A percentile compares a stretch with the other conserved stretches of the same genome.
These are phyloP conservation scores for Tridacna gigas DNA, from an alignment of 2,888 invertebrate species.

Conservation along the genomic window DNA sequence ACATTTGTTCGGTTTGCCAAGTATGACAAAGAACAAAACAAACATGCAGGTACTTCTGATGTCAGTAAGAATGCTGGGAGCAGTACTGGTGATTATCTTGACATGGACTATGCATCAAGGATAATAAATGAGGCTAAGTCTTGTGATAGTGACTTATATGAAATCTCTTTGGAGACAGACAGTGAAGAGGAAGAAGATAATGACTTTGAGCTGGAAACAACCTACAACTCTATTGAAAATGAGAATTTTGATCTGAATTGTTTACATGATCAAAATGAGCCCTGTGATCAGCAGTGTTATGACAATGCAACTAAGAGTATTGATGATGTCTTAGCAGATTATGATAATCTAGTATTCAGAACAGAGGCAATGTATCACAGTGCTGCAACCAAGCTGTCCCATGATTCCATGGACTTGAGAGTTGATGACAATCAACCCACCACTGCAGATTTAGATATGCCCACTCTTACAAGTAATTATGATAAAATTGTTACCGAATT, in stretches of 20 bases:
- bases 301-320: slow-evolving; percentile 23
- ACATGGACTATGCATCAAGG: slow-evolving; percentile 43
- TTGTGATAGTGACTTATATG: slow-evolving; percentile 12
- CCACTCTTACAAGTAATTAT: slow-evolving; percentile 7
- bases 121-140: slow-evolving; percentile 5
- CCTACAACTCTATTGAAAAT: slow-evolving; percentile 51
- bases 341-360: slow-evolving; percentile 21
- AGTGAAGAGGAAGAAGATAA: slow-evolving; percentile 12
- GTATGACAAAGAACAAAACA: slow-evolving; percentile 8
- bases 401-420: neutral
- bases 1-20: slow-evolving; percentile 43
- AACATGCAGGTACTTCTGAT: slow-evolving; percentile 1
- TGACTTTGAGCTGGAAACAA: slow-evolving; percentile 25
- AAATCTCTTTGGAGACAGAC: slow-evolving; percentile 31
- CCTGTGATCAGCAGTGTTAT: slow-evolving; percentile 8
- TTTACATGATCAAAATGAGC: neutral
- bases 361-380: neutral
- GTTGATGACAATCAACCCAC: slow-evolving; percentile 3
- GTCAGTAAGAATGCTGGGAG: neutral
- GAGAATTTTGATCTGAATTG: slow-evolving; percentile 41
- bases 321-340: slow-evolving; percentile 20
- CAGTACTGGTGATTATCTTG: slow-evolving; percentile 37
- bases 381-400: neutral
- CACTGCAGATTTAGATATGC: neutral
- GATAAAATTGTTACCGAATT: neutral